These are phyloP conservation scores for Polydesmus complanatus DNA, from an alignment of 2,888 invertebrate species.

Conservation along the genomic window DNA sequence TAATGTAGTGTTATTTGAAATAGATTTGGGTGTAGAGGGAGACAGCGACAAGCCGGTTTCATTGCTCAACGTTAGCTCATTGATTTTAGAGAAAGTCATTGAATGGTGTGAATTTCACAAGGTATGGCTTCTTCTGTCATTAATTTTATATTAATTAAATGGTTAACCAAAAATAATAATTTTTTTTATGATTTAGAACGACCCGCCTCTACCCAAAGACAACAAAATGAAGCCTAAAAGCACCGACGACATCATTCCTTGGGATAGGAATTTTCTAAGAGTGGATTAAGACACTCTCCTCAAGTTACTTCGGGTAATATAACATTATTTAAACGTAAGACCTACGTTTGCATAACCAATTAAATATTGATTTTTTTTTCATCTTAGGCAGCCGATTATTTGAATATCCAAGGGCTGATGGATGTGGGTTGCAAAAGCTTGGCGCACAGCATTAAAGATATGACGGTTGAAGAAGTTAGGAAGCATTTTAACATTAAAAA, in stretches of 20 bases:
- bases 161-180: not conserved
- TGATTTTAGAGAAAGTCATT: conserved; percentile 82
- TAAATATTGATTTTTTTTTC: not conserved
- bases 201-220: conserved; percentile 89
- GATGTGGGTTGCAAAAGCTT: conserved; percentile 98
- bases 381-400: conserved; percentile 71
- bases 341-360: not conserved
- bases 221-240: conserved; percentile 95
- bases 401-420: conserved; percentile 83
- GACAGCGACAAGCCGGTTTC: conserved; percentile 92
- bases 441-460: conserved; percentile 96
- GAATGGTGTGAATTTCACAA: conserved; percentile 89
- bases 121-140: not conserved
- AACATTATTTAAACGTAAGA: conserved; percentile 18
- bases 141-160: not conserved
- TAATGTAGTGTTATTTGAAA: not conserved
- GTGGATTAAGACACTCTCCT: conserved; percentile 94
- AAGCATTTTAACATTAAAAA: conserved; percentile 96
- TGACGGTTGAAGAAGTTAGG: conserved; percentile 92
- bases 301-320: conserved; percentile 65
- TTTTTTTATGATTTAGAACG: conserved; percentile 42
- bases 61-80: conserved; percentile 91
- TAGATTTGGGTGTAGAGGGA: conserved; percentile 51
- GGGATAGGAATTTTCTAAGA: conserved; percentile 98
- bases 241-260: conserved; percentile 97